Percentiles rank a stretch among this genome's conserved stretches.
These are phyloP conservation scores for Ischnus inquisitorius DNA, from an alignment of 2,888 invertebrate genomes.

Conservation along the genomic window DNA sequence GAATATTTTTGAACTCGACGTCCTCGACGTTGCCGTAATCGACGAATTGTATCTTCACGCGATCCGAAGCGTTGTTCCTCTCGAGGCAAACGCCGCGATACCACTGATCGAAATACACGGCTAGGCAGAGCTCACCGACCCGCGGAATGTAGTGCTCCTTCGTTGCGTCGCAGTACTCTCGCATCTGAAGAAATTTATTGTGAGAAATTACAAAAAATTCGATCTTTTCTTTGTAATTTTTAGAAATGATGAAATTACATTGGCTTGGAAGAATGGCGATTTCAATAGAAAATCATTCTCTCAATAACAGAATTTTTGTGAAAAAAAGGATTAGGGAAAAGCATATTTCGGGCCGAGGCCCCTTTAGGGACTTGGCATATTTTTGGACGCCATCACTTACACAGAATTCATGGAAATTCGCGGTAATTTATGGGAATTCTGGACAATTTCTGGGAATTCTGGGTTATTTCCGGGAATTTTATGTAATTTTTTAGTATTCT, in stretches of 20 bases:
- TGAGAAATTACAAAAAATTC: background rate
- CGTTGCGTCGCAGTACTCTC: slow-evolving; percentile 75
- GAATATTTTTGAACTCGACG: slow-evolving; percentile 79
- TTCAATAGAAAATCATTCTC: too few species aligned
- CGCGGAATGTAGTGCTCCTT: slow-evolving; percentile 81
- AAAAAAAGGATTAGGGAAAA: too few species aligned
- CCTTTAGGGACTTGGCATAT: too few species aligned
- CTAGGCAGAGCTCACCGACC: slow-evolving; percentile 81
- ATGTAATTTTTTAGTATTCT: too few species aligned
- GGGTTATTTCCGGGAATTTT: too few species aligned
- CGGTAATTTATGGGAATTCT: too few species aligned
- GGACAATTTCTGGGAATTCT: too few species aligned
- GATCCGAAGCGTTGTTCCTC: slow-evolving; percentile 65
- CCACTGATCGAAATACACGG: slow-evolving; percentile 77
- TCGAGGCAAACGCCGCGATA: slow-evolving; percentile 79
- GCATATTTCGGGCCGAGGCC: too few species aligned
- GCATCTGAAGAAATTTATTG: slow-evolving; percentile 71
- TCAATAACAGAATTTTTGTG: too few species aligned
- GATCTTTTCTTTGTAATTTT: background rate
- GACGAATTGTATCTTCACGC: slow-evolving; percentile 78
- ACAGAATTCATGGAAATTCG: too few species aligned
- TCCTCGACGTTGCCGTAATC: slow-evolving; percentile 81
- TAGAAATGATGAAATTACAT: background rate
- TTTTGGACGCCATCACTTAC: too few species aligned
- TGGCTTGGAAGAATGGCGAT: too few species aligned